phyloP scores from a whole-genome alignment of 2,888 invertebrate genomes.

The Cryptocephalus moraei region DNA sequence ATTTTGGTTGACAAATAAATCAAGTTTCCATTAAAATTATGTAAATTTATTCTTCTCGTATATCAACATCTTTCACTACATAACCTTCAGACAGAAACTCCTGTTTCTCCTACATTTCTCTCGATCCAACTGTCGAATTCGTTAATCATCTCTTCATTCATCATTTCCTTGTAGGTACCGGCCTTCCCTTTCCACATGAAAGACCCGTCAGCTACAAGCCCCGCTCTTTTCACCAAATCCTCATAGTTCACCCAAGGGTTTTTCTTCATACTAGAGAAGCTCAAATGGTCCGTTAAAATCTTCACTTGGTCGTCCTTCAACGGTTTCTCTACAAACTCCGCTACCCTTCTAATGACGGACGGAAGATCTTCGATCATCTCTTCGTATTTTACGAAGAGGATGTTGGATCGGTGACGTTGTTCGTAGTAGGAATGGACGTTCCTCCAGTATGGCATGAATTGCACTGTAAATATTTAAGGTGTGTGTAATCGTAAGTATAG shows the following conservation, averaged over 20 bases:
- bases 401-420: conserved; percentile 21
- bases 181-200: conserved; percentile 42
- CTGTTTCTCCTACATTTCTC: conserved; percentile 49
- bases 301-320: conserved; percentile 19
- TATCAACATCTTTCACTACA: too few species aligned
- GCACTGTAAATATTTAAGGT: conserved; percentile 21
- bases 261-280: conserved; percentile 41
- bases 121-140: conserved; percentile 27
- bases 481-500: too few species aligned
- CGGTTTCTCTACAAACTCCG: conserved; percentile 22
- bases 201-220: conserved; percentile 24
- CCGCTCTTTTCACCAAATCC: conserved; percentile 27
- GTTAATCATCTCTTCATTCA: not conserved
- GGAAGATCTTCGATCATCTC: conserved; percentile 25
- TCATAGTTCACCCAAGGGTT: conserved; percentile 49
- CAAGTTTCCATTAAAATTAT: too few species aligned
- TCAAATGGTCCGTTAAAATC: conserved; percentile 22
- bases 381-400: conserved; percentile 29
- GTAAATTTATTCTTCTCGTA: too few species aligned
- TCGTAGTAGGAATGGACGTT: conserved; percentile 29
- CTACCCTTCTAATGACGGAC: conserved; percentile 19
- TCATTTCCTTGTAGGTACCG: conserved; percentile 35
- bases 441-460: conserved; percentile 28
- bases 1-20: too few species aligned
- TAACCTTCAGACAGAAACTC: too few species aligned